Base-by-base conservation (phyloP, 2,888 invertebrate species). In the Mythimna vitellina region DNA sequence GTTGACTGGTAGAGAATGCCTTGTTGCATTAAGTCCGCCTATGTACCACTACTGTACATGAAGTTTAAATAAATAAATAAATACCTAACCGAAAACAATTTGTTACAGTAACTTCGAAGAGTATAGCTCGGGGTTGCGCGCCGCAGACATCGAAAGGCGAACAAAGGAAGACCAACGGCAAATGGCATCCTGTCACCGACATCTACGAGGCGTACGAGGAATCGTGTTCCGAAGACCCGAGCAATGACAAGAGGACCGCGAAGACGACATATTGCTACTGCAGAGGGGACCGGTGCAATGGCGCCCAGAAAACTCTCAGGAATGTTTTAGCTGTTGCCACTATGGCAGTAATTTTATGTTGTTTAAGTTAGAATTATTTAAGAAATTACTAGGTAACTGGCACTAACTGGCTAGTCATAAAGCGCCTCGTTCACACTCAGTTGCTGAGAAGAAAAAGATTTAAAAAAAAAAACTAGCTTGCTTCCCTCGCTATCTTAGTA, bases 231-330 rank as follows among this genome's bases (percentile, higher is more conserved):
- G 96, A 97, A 29, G 97, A 97, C 83, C 96, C 97, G 63, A 96
- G 95, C 78, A 97, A 97, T 10, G 79, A 73, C 3, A 95, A 96
- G n/a, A 94, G 97, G 20, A 93, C 96, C 3, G 96, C 97, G 2
- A 96, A 95, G 53, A 96, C 97, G 0, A 92, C 97, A 76, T 97
- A 97, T 87, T 98, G 98, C 89, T 98, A 98, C 89, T 98, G 98
- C 87, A 96, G 97, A 65, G 97, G 97, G 1, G 96, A 97, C 85
- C 92, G 97, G 51, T 98, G 98, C 89, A 98, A 98, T 90, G 89
- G 94, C 14, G 96, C 64, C n/a, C 53, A 67, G 14, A 68, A 57
- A 64, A 10, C 25, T 56, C 10, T 20, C 3, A 64, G 58, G 53
- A 81, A 38, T 71, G 10, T 60, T 20, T 46, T 78, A 65, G 64